A percentile compares a stretch with the other conserved stretches of the same genome.
Evolutionary conservation across 37 sponge, comb jelly and placozoan species (phyloP).

Genomic region (Crambe crambe): DNA sequence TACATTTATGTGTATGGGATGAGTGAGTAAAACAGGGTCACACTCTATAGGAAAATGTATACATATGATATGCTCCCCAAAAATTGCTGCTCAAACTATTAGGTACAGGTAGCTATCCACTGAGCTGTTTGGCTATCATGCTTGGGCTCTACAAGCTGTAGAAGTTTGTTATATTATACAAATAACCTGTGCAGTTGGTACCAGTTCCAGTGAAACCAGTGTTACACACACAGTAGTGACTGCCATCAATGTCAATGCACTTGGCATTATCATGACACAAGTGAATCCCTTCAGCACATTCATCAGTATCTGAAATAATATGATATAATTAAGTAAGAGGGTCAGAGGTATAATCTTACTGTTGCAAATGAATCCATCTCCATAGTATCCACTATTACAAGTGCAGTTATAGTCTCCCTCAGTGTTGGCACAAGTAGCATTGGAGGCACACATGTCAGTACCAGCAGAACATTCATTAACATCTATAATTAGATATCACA

Average conservation of each 20-base stretch:
- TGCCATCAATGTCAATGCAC: not conserved
- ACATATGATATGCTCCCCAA: too few relatives aligned
- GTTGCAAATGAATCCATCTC: conserved; percentile 7
- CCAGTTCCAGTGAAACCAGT: conserved; percentile 22
- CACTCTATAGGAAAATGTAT: too few relatives aligned
- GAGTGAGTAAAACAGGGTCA: too few relatives aligned
- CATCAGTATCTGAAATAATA: not conserved
- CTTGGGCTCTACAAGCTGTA: too few relatives aligned
- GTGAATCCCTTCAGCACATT: not conserved
- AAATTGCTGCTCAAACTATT: too few relatives aligned
- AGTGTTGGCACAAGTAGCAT: conserved; percentile 46
- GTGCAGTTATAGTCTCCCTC: conserved; percentile 43
- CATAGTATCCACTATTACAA: conserved; percentile 45
- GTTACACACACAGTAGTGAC: conserved; percentile 22
- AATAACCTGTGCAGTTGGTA: not conserved
- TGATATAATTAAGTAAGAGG: not conserved
- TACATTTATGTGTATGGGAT: too few relatives aligned
- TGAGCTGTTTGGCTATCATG: too few relatives aligned
- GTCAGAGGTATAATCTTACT: not conserved
- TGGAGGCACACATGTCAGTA: conserved; percentile 12
- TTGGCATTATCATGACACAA: not conserved
- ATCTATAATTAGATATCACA: too few relatives aligned
- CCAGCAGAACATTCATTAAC: conserved; percentile 33
- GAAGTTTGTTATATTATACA: too few relatives aligned
- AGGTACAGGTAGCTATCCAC: too few relatives aligned